A percentile compares a stretch with the other conserved stretches of the same genome.
phyloP scores from a whole-genome alignment of 1,140 invertebrate genomes.

The Neelides sp. region DNA sequence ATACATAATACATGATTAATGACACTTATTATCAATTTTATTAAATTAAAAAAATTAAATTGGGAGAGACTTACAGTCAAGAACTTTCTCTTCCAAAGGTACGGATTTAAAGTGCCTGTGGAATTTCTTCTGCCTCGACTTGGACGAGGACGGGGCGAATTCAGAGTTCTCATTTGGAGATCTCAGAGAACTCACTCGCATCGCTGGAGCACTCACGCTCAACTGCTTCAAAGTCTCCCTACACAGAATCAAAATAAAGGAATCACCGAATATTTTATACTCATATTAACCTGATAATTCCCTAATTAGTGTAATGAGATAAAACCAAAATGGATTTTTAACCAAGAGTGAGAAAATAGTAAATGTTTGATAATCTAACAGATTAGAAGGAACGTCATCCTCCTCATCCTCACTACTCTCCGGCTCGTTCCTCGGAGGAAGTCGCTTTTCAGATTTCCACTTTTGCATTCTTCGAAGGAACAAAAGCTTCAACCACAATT shows the following conservation, averaged over 20 bases:
- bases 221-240: conserved; percentile 39
- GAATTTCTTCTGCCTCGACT: conserved; percentile 58
- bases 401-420: too few relatives aligned
- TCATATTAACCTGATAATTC: too few relatives aligned
- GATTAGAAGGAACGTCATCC: too few relatives aligned
- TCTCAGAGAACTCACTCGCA: conserved; percentile 34
- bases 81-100: conserved; percentile 56
- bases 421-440: too few relatives aligned
- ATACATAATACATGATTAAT: background rate
- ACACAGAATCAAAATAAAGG: conserved; percentile 22
- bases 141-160: conserved; percentile 43
- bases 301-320: too few relatives aligned
- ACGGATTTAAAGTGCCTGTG: conserved; percentile 59
- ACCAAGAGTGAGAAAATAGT: too few relatives aligned
- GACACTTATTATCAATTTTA: too few relatives aligned
- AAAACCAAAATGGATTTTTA: too few relatives aligned
- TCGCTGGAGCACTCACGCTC: conserved; percentile 38
- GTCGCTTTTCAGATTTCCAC: too few relatives aligned
- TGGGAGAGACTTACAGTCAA: conserved; percentile 53
- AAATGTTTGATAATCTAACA: too few relatives aligned
- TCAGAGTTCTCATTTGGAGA: conserved; percentile 24
- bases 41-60: background rate
- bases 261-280: background rate
- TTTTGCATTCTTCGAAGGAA: too few relatives aligned
- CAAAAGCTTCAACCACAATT: too few relatives aligned